These are phyloP conservation scores for Drosophila teissieri DNA, from an alignment of 1,140 invertebrate genomes.

Conservation along the genomic window DNA sequence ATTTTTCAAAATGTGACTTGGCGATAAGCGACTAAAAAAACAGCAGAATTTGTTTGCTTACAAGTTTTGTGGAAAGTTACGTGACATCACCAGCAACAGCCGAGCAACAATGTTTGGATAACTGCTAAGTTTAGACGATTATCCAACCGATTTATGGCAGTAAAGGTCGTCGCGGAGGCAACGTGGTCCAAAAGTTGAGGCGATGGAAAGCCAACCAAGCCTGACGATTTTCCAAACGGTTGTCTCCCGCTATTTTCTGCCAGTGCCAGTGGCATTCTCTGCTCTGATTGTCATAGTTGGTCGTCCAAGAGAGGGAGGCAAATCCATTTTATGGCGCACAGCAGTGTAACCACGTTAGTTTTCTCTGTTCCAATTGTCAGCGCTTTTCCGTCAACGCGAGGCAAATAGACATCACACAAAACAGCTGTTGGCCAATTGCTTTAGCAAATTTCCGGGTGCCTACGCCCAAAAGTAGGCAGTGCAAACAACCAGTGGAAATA, in stretches of 20 bases:
- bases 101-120: conserved; percentile 26
- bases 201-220: conserved; percentile 44
- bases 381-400: conserved; percentile 47
- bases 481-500: conserved; percentile 26
- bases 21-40: conserved; percentile 10
- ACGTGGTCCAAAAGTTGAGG: conserved; percentile 9
- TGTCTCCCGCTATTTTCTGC: conserved; percentile 1
- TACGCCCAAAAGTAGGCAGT: conserved; percentile 44
- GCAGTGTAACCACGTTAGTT: conserved; percentile 58
- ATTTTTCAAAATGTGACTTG: conserved; percentile 20
- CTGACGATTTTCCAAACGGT: conserved; percentile 36
- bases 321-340: conserved; percentile 68
- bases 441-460: conserved; percentile 39
- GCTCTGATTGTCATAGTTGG: conserved; percentile 67
- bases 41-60: conserved; percentile 12
- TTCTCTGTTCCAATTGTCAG: conserved; percentile 26
- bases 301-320: conserved; percentile 1
- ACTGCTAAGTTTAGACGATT: conserved; percentile 34
- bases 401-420: conserved; percentile 42
- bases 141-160: conserved; percentile 40
- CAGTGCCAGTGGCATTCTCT: conserved; percentile 35
- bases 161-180: conserved; percentile 24
- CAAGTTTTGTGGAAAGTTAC: conserved; percentile 36
- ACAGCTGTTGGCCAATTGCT: conserved; percentile 38
- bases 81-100: conserved; percentile 41